A percentile compares a stretch with the other conserved stretches of the same genome.
Conservation (phyloP, 1,140 invertebrate genomes). For the Neuroterus valhalla region DNA sequence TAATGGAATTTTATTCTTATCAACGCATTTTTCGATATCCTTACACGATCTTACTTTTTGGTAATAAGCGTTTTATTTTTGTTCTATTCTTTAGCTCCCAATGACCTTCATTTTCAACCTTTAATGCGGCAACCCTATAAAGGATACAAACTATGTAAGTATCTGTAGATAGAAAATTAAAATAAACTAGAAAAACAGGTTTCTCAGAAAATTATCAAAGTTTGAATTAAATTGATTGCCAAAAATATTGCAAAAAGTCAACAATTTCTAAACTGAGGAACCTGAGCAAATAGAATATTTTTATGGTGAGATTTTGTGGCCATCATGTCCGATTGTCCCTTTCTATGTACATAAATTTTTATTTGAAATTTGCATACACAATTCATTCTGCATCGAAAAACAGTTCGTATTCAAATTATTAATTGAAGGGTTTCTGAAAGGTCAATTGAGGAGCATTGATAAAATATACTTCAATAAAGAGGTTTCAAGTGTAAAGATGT, state of each 20-base stretch:
- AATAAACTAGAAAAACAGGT: neutral
- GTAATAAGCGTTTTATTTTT: conserved; percentile 27
- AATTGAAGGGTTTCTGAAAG: conserved; percentile 8
- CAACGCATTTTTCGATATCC: neutral
- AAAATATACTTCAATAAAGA: neutral
- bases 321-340: conserved; percentile 16
- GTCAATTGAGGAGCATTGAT: neutral
- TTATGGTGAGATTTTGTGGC: conserved; percentile 10
- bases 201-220: too few relatives aligned
- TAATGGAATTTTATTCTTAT: neutral
- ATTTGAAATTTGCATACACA: too few relatives aligned
- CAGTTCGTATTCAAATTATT: neutral
- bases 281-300: neutral
- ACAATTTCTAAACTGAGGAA: too few relatives aligned
- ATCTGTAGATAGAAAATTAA: conserved; percentile 26
- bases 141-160: conserved; percentile 26
- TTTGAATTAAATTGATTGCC: too few relatives aligned
- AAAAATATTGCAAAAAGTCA: too few relatives aligned
- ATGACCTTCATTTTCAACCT: conserved; percentile 24
- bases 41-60: neutral
- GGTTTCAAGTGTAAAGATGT: neutral
- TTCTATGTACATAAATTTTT: too few relatives aligned
- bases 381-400: too few relatives aligned
- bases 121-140: conserved; percentile 30
- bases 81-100: conserved; percentile 28